phyloP scores from a whole-genome alignment of 2,797 vertebrate genomes.

The Phataginus tricuspis region DNA sequence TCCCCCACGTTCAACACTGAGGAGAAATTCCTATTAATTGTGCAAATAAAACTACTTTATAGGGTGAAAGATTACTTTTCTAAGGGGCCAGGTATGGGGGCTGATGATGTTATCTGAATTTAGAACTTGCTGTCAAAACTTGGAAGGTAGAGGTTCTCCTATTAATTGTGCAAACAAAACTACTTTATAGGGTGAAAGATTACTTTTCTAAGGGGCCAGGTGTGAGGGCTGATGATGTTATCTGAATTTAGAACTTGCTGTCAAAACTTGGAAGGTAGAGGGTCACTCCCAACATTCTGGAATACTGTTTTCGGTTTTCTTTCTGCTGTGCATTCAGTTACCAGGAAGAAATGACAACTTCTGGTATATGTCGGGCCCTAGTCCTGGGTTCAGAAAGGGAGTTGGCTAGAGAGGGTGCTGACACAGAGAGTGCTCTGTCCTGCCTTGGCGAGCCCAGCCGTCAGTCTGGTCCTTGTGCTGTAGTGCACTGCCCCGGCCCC shows the following conservation, averaged over 20 bases:
- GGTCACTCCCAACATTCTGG: neutral
- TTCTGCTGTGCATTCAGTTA: neutral
- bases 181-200: neutral
- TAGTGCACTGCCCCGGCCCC: no score
- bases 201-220: neutral
- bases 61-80: neutral
- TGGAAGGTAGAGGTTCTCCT: neutral
- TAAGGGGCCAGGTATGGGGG: neutral
- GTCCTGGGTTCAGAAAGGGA: neutral
- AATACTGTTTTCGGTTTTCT: neutral
- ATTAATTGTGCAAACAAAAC: neutral
- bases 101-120: neutral
- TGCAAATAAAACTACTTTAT: neutral
- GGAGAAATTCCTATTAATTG: neutral
- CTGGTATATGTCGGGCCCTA: rapidly evolving
- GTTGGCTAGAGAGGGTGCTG: neutral
- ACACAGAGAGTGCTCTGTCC: neutral
- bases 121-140: neutral
- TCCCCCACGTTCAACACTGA: neutral
- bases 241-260: neutral
- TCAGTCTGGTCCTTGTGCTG: no score
- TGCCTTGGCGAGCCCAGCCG: neutral
- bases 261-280: neutral
- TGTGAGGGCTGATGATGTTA: neutral
- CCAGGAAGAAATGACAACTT: neutral